Conservation (phyloP, 2,113 vertebrate genomes). For the human (Homo sapiens) region GRCh38 chr14:89786001-89786500, state of each 20-base stretch:
- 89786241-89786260: not conserved
- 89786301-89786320: not conserved
- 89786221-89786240: not conserved
- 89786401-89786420: not conserved
- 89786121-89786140: not conserved
- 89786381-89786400: not conserved
- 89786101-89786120: not conserved
- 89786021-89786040: too few relatives aligned
- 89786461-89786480: constrained; percentile 11
- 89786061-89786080: not conserved
- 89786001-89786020: not conserved
- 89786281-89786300: not conserved
- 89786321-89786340: not conserved
- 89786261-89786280: not conserved
- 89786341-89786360: not conserved
- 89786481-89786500: constrained; percentile 28
- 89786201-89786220: not conserved
- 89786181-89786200: constrained; percentile 17
- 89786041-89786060: not conserved
- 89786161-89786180: not conserved
- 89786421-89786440: not conserved
- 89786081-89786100: not conserved
- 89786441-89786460: not conserved
- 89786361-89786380: constrained; percentile 5
- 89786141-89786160: not conserved